phyloP scores from a whole-genome alignment of 2,113 vertebrate genomes.

The Myiagra hebetior region DNA sequence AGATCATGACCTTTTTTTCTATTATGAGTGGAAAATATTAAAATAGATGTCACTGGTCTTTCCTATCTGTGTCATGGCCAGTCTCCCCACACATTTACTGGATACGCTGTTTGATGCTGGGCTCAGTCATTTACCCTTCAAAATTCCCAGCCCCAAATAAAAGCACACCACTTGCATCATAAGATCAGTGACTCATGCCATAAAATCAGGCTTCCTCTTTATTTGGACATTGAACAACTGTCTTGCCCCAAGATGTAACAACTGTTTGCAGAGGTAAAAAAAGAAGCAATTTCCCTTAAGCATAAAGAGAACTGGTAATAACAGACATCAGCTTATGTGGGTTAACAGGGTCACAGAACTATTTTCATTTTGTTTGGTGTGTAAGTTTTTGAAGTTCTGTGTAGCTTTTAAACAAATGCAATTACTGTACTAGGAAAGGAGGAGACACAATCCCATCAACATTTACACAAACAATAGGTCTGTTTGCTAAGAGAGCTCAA shows the following conservation, averaged over 20 bases:
- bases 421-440: background rate
- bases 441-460: background rate
- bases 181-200: background rate
- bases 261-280: background rate
- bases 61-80: background rate
- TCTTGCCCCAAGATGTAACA: conserved; percentile 10
- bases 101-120: background rate
- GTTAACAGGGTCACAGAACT: background rate
- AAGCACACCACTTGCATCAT: background rate
- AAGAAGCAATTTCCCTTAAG: background rate
- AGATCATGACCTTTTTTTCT: background rate
- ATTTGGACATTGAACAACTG: conserved; percentile 6
- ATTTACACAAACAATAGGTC: background rate
- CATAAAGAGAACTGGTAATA: background rate
- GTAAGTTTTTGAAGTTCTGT: background rate
- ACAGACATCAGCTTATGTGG: background rate
- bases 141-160: background rate
- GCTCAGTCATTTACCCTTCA: background rate
- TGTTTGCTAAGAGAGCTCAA: background rate
- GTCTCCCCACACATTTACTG: background rate
- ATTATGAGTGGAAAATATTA: background rate
- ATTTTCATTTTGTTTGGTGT: background rate
- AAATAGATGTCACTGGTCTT: background rate
- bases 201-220: conserved; percentile 47
- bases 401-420: background rate